Percentiles rank a stretch among this genome's conserved stretches.
Conservation (phyloP, 2,113 vertebrate species). For the Melanocharis versteri region DNA sequence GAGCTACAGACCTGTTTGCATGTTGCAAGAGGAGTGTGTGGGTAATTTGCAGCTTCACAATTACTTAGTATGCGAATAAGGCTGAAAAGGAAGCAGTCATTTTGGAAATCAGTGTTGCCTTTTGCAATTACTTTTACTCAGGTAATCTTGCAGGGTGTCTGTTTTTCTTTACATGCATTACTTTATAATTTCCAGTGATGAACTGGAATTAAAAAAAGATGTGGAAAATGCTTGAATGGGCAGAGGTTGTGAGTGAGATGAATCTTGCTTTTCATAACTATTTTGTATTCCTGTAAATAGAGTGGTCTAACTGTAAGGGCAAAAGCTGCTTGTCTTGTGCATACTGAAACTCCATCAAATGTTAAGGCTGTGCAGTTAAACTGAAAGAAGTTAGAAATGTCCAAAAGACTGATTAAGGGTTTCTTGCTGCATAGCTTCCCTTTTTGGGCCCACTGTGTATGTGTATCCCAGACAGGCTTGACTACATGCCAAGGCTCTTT, state of each 20-base stretch:
- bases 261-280: background rate
- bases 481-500: conserved; percentile 87
- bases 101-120: conserved; percentile 17
- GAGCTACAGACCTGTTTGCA: background rate
- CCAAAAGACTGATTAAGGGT: conserved; percentile 49
- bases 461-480: conserved; percentile 89
- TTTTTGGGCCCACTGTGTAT: conserved; percentile 83
- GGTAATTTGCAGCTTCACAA: conserved; percentile 53
- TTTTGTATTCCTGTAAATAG: background rate
- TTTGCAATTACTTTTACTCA: conserved; percentile 37
- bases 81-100: conserved; percentile 41
- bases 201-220: background rate
- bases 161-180: conserved; percentile 4
- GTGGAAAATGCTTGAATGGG: background rate
- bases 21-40: conserved; percentile 31
- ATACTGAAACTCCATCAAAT: background rate
- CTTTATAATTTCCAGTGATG: background rate
- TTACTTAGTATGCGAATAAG: conserved; percentile 48
- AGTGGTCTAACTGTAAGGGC: background rate
- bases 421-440: conserved; percentile 75
- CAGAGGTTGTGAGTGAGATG: background rate
- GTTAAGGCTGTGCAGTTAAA: conserved; percentile 7
- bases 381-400: conserved; percentile 41
- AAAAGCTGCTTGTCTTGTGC: background rate
- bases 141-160: conserved; percentile 13